Evolutionary conservation across 2,888 invertebrate species (phyloP), one percentile per base, ranked within the genome.

Genomic region (Tuta absoluta): DNA sequence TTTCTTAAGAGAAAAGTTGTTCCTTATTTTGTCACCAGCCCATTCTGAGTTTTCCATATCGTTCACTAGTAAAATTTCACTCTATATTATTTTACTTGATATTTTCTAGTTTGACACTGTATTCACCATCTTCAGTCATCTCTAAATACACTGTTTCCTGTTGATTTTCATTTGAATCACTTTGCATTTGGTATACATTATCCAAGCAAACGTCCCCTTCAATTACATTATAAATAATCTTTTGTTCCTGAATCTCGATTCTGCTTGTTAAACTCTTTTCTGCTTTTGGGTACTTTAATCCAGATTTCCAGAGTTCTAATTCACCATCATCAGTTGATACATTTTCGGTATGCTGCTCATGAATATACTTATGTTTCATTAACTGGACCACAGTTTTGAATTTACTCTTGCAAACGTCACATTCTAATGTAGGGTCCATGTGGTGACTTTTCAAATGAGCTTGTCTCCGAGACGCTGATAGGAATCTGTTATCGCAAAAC

Each of bases 401-500:
- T 71, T 81, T 86, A 41, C 73, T 73, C 21, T 81, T 74, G 59
- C 88, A 89, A 28, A 81, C 65, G 5, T 85, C 75, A 76, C 88
- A 88, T 72, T 84, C 74, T 12, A 80, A 69, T 19, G 72, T 73
- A 1, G 76, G 77, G 58, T 75, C 76, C 7, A 72, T 63, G 64
- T 89, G 89, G 17, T 82, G 80, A 14, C 80, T 75, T 73, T 82
- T 86, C 0, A 83, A 69, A 72, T 89, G 89, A 24, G 83, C 83
- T 1, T 82, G 75, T 70, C 84, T 76, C 37, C 89, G 77, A 0
- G 89, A 89, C 0, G 86, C 78, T 1, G 88, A 89, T 2, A 89
- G 66, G 62, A 88, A 89, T 19, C 74, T 73, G 1, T 70, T 72
- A 12, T 85, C 81, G 68, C 89, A 89, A 63, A 81, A 74, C 0